A percentile compares a stretch with the other conserved stretches of the same genome.
These are phyloP conservation scores for Brachypterus glaber DNA, from an alignment of 2,888 invertebrate genomes.

Conservation along the genomic window DNA sequence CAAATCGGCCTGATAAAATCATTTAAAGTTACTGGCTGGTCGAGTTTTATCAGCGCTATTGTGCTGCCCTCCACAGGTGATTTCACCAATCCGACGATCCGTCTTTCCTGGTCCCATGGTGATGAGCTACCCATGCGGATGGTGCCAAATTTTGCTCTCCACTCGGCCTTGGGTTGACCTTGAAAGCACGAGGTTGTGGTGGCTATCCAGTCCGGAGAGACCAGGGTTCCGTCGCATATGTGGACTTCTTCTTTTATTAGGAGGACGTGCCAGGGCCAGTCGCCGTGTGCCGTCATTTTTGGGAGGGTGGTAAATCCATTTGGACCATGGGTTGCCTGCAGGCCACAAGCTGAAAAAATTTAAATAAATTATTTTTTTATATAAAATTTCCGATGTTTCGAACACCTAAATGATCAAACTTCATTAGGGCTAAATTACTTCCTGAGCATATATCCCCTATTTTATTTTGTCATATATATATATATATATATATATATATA, in stretches of 20 bases:
- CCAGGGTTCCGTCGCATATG: slow-evolving; percentile 78
- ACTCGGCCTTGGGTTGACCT: slow-evolving; percentile 79
- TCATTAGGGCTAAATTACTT: too few relatives aligned
- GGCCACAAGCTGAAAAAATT: slow-evolving; percentile 34
- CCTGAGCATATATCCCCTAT: too few relatives aligned
- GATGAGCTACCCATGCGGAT: slow-evolving; percentile 68
- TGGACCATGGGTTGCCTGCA: slow-evolving; percentile 32
- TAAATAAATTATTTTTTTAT: slow-evolving; percentile 4
- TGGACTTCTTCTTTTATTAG: slow-evolving; percentile 75
- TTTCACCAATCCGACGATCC: slow-evolving; percentile 78
- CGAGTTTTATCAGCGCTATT: slow-evolving; percentile 69
- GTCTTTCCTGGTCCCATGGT: slow-evolving; percentile 80
- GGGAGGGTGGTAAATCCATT: slow-evolving; percentile 40
- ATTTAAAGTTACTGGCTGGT: slow-evolving; percentile 62
- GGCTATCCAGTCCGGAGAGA: slow-evolving; percentile 73
- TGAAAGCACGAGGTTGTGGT: slow-evolving; percentile 81
- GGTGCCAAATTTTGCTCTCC: slow-evolving; percentile 71
- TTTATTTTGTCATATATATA: too few relatives aligned
- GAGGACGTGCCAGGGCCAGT: slow-evolving; percentile 90
- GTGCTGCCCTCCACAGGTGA: slow-evolving; percentile 83
- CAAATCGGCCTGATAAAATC: slow-evolving; percentile 81
- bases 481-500: too few relatives aligned
- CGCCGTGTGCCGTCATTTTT: slow-evolving; percentile 69
- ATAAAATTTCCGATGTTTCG: too few relatives aligned
- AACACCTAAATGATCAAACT: too few relatives aligned